Evolutionary conservation across 1,140 invertebrate genomes (phyloP), one percentile per base, ranked within the genome.

Genomic region (Aplysia californica): DNA sequence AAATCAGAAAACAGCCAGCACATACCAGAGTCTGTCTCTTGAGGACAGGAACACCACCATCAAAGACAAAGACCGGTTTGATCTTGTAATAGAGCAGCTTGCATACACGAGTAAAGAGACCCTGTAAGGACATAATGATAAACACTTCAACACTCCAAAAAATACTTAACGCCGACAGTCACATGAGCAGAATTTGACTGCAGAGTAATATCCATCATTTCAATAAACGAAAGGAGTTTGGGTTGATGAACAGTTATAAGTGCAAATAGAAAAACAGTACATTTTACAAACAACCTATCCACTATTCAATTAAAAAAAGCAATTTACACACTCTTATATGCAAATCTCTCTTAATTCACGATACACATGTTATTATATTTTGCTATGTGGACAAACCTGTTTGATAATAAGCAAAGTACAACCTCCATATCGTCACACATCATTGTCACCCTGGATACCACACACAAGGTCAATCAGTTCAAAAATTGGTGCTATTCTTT

Each of bases 31-130:
- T 98, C 91, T 97, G 94, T 85, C 93, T 95, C 89, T 99, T 99
- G 18, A 98, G 92, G 75, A 92, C 91, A 39, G 97, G 97, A 68
- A 96, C 95, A 70, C 94, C 94, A 33, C 98, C 98, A 93, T 99
- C 98, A 91, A 99, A 99, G n/a, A 99, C 96, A 92, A 99, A 99
- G 2, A 99, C 93, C 21, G 98, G 98, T 86, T 96, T 97, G 69
- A 99, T 97, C 87, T 94, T 94, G 87, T 96, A 99, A 88, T 95
- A 98, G 1, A 99, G 91, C 23, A 99, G 91, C 91, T 99, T 99
- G 89, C 97, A 99, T 21, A 99, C 92, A 67, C 98, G 92, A 87
- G 96, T 94, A 84, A 98, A 99, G 44, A 99, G 91, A 61, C 96
- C 95, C 76, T 98, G 91, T 18, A 66, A 50, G 31, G 6, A 4